Base-by-base conservation (phyloP, 30 jellyfish, hydroid and myxozoan genomes). In the Turritopsis dohrnii region DNA sequence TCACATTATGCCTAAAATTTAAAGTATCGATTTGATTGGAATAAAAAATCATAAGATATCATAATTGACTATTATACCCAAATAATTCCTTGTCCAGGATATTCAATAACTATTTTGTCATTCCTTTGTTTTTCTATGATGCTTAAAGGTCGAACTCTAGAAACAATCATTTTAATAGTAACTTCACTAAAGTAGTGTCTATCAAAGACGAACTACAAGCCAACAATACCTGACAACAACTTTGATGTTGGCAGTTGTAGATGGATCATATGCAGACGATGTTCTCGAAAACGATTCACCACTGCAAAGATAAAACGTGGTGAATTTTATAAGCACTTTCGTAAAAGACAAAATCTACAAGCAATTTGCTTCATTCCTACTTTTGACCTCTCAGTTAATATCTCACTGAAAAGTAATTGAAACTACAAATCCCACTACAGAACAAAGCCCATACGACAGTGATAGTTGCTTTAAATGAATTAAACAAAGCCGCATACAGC, bases 171-270 rank as follows among this genome's bases (percentile, higher is more conserved):
- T 41, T 41, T 13, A 13, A 41, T 41, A 13, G 60, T 5, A 3
- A 41, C 13, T 41, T 13, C 60, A n/a, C n/a, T n/a, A n/a, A n/a
- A n/a, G n/a, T n/a, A n/a, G n/a, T n/a, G n/a, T n/a, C n/a, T n/a
- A n/a, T n/a, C n/a, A n/a, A n/a, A n/a, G n/a, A n/a, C n/a, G n/a
- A n/a, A n/a, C n/a, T n/a, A n/a, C n/a, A n/a, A n/a, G n/a, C n/a
- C n/a, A n/a, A n/a, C n/a, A n/a, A n/a, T 71, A 90, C 97, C 97
- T 86, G 82, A 90, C 93, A 25, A 83, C 97, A 83, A 90, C 97
- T 77, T 83, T 90, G 84, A 90, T 82, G 73, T 83, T 90, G 28
- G 83, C 75, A 41, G 60, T 41, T 65, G 87, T 75, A 30, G 52
- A 22, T 21, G 85, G 84, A 71, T 81, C 96, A 74, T 21, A 52